phyloP scores from a whole-genome alignment of 1,140 invertebrate genomes.

The Drosophila sechellia region DNA sequence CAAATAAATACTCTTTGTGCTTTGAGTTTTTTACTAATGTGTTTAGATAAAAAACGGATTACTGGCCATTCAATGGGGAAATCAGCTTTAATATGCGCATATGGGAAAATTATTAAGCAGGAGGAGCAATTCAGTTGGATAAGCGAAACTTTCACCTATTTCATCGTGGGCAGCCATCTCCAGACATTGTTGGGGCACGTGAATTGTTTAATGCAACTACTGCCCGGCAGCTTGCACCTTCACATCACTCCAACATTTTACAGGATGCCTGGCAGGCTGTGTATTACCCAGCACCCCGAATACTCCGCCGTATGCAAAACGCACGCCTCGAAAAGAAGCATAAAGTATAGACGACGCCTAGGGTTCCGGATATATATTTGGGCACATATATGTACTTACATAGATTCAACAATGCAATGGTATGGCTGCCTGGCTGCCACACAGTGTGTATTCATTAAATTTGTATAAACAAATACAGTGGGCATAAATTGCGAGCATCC shows the following conservation, averaged over 20 bases:
- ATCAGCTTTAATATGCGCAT: slow-evolving; percentile 19
- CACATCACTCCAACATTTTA: slow-evolving; percentile 33
- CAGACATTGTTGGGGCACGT: slow-evolving; percentile 10
- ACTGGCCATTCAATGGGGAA: neutral
- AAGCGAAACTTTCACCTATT: slow-evolving; percentile 2
- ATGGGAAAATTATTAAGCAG: slow-evolving; percentile 18
- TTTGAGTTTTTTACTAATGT: too few species aligned
- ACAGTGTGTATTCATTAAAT: slow-evolving; percentile 79
- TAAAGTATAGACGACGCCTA: slow-evolving; percentile 40
- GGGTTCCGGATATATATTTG: slow-evolving; percentile 2
- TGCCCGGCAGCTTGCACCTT: slow-evolving; percentile 15
- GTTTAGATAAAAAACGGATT: neutral
- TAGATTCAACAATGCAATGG: slow-evolving; percentile 45
- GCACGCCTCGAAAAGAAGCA: slow-evolving; percentile 20
- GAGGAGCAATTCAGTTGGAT: slow-evolving; percentile 15
- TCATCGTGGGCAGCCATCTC: neutral
- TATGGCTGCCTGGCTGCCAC: slow-evolving; percentile 10
- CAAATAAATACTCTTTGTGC: neutral
- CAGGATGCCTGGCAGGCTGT: slow-evolving; percentile 24
- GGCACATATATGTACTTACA: neutral
- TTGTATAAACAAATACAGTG: slow-evolving; percentile 81
- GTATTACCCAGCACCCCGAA: slow-evolving; percentile 12
- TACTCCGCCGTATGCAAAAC: slow-evolving; percentile 31
- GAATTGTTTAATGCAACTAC: slow-evolving; percentile 9
- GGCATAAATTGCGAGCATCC: slow-evolving; percentile 67